Evolutionary conservation across 2,888 invertebrate genomes (phyloP), one percentile per base, ranked within the genome.

Genomic region (Pecten maximus): DNA sequence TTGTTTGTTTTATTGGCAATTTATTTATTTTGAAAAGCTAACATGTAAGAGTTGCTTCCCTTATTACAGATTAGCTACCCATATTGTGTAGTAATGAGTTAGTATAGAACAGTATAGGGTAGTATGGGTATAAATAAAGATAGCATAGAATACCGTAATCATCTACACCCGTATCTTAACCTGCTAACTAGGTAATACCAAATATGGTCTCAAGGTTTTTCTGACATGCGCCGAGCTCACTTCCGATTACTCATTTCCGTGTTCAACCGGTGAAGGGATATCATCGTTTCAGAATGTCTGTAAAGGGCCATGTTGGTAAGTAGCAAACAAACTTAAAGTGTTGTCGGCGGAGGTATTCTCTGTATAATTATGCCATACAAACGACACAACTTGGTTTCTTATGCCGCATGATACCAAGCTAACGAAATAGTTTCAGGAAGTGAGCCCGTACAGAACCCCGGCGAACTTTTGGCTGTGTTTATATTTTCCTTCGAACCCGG

Each of bases 211-310:
- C 10, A 35, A 74, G 74, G 74, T 28, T 74, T 74, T 74, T 10
- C 35, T 28, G 74, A 74, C 74, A 74, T 74, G 74, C 74, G 74
- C 28, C 35, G 12, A 12, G 35, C 10, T 28, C 12, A 35, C 74
- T 74, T 74, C 74, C 74, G 74, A 74, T 74, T 74, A 74, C 74
- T 74, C 74, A 74, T 35, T 74, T 74, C 74, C 74, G 74, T 74
- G 35, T 74, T 74, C 23, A 74, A 35, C 35, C 74, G 74, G 74
- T 74, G 74, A 74, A 35, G 74, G 3, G 28, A 28, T 8, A 35
- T 35, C 35, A 74, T 0, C 74, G 12, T 12, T 8, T 6, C 35
- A 74, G 74, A 74, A 74, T 74, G 74, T 74, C 74, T 74, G 74
- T 74, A 74, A 74, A 35, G 35, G 10, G 35, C 35, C 35, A 28